phyloP scores from a whole-genome alignment of 2,113 vertebrate genomes.

The Mobula hypostoma region DNA sequence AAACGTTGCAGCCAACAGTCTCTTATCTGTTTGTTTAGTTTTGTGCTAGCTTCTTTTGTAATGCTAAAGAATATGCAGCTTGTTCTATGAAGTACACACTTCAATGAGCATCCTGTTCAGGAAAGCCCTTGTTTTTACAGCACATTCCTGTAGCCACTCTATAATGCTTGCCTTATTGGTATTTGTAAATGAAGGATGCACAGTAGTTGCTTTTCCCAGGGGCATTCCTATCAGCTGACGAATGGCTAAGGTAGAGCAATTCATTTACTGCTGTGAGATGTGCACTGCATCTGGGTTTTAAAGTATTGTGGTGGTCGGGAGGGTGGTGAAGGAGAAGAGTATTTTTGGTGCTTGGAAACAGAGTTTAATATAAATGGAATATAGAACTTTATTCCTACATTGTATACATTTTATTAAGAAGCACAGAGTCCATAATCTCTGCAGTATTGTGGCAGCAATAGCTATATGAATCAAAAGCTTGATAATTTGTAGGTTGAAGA shows the following conservation, averaged over 20 bases:
- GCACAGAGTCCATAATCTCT: too few relatives aligned
- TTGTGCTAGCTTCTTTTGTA: conserved; percentile 16
- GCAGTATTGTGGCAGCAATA: background rate
- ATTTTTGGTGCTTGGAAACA: background rate
- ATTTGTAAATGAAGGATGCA: background rate
- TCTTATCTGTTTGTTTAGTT: conserved; percentile 22
- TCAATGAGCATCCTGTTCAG: background rate
- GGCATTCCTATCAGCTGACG: background rate
- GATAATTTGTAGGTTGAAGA: background rate
- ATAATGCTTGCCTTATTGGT: background rate
- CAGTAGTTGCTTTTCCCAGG: background rate
- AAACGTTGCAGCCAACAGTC: background rate
- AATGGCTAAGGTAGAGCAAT: background rate
- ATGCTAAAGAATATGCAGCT: background rate
- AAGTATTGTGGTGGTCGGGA: too few relatives aligned
- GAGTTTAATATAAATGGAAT: background rate
- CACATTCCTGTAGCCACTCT: background rate
- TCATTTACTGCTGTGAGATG: background rate
- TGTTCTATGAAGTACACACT: background rate
- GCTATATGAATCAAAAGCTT: background rate
- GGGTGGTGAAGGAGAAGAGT: too few relatives aligned
- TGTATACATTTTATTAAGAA: background rate
- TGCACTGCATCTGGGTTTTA: too few relatives aligned
- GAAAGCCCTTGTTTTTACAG: background rate
- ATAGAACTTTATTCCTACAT: background rate